Base-by-base conservation (phyloP, 2,113 vertebrate genomes). In the Dolichotis patagonum region DNA sequence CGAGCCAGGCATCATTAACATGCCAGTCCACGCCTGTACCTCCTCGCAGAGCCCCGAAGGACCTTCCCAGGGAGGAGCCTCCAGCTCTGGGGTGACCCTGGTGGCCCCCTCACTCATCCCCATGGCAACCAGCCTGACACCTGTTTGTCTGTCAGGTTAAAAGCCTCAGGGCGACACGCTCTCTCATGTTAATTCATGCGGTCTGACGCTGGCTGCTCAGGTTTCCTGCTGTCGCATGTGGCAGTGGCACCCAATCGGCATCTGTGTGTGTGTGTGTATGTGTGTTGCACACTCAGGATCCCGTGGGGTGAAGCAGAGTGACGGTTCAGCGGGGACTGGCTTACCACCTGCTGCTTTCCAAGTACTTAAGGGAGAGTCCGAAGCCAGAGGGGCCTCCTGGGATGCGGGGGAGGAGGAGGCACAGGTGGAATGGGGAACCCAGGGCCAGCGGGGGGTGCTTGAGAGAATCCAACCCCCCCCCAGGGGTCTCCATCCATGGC, bases 71-170 rank as follows among this genome's bases (percentile, higher is more conserved):
- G 92, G 24, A 60, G 49, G 85, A 65, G 88, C 69, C 88, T n/a
- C 58, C 1, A 89, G 77, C 22, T 60, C 95, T 69, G 81, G 92
- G 88, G 86, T 86, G 88, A 94, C 35, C 77, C 38, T 90, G 86
- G 95, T 28, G 75, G 60, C 89, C 30, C 26, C 20, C 32, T 88
- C 52, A 73, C 49, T 38, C 17, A 35, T 86, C 87, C 96, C 88
- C 81, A 89, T 85, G 87, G 94, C 54, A 97, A 95, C 65, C 11
- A 54, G 90, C 71, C 95, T 8, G 85, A 35, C 67, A 86, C 95
- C 85, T 93, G 75, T 67, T 69, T 13, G 46, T 67, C 71, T 13
- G 46, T 67, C 75, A 93, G 85, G 80, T n/a, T 41, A 41, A 86
- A 28, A 91, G 85, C 93, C 80, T 62, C 3, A 38, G 71, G 52